Percentiles rank a stretch among this genome's conserved stretches.
Conservation (phyloP, 2,888 invertebrate genomes). For the Micropterix aruncella region DNA sequence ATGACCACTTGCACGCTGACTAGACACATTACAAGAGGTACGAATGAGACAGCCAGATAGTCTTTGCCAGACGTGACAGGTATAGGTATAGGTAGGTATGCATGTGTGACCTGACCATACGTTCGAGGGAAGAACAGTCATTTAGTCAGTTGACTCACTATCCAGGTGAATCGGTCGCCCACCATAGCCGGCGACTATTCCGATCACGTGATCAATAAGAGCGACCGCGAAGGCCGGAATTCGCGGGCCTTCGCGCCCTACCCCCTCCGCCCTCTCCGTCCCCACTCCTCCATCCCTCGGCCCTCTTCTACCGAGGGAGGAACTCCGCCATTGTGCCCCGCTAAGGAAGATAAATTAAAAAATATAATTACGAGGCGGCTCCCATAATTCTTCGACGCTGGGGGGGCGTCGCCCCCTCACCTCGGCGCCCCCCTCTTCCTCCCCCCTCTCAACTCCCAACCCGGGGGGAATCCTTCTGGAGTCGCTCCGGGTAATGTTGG, state of each 20-base stretch:
- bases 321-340: conserved; percentile 45
- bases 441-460: conserved; percentile 23
- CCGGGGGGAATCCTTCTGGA: conserved; percentile 17
- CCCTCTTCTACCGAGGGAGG: conserved; percentile 28
- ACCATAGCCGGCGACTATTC: background rate
- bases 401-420: conserved; percentile 16
- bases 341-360: conserved; percentile 60
- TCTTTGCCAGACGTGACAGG: too few relatives aligned
- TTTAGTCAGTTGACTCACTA: too few relatives aligned
- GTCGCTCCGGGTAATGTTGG: background rate
- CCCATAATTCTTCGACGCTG: conserved; percentile 43
- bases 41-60: too few relatives aligned
- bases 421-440: conserved; percentile 34
- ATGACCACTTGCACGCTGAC: too few relatives aligned
- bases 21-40: too few relatives aligned
- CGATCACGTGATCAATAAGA: background rate
- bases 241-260: background rate
- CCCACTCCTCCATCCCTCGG: conserved; percentile 4
- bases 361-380: conserved; percentile 54
- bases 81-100: too few relatives aligned
- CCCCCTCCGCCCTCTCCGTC: conserved; percentile 18
- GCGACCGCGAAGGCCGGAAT: background rate
- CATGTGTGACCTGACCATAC: too few relatives aligned
- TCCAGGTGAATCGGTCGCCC: too few relatives aligned
- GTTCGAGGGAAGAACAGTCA: too few relatives aligned